phyloP scores from a whole-genome alignment of 2,888 invertebrate genomes.

The Venustoraphidia nigricollis region DNA sequence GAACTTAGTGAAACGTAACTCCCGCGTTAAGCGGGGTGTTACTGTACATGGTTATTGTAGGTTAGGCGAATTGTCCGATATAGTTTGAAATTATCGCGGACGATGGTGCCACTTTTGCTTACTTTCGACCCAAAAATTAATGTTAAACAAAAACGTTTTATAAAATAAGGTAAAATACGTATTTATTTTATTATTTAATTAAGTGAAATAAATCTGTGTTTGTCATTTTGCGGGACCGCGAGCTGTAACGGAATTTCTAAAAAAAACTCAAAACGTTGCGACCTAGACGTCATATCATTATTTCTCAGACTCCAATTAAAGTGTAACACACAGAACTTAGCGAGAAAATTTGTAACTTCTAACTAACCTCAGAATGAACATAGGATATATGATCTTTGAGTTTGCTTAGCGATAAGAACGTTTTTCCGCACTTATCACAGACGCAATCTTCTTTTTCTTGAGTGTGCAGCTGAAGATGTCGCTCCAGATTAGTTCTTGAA shows the following conservation, averaged over 20 bases:
- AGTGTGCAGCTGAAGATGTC: slow-evolving; percentile 22
- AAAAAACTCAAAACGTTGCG: not conserved
- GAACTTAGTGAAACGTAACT: no score
- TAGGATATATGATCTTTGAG: slow-evolving; percentile 24
- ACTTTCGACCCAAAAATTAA: no score
- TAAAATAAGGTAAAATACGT: no score
- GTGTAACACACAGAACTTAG: not conserved
- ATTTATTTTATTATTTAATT: no score
- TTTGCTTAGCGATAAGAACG: slow-evolving; percentile 21
- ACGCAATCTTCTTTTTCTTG: slow-evolving; percentile 19
- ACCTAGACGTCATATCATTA: not conserved
- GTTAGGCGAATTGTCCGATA: no score
- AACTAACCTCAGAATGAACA: slow-evolving; percentile 17
- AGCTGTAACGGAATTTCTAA: not conserved
- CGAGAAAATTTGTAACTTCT: not conserved
- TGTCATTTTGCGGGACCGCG: no score
- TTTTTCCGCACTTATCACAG: slow-evolving; percentile 25
- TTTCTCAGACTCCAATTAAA: not conserved
- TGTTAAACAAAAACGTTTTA: no score
- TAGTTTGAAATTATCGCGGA: no score
- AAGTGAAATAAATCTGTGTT: no score
- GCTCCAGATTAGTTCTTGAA: slow-evolving; percentile 20
- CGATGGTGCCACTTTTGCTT: no score
- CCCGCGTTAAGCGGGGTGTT: no score
- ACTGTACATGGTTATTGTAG: no score